Percentiles rank a stretch among this genome's conserved stretches.
Evolutionary conservation across 2,888 invertebrate genomes (phyloP).

Genomic region (Eilema sororculum): DNA sequence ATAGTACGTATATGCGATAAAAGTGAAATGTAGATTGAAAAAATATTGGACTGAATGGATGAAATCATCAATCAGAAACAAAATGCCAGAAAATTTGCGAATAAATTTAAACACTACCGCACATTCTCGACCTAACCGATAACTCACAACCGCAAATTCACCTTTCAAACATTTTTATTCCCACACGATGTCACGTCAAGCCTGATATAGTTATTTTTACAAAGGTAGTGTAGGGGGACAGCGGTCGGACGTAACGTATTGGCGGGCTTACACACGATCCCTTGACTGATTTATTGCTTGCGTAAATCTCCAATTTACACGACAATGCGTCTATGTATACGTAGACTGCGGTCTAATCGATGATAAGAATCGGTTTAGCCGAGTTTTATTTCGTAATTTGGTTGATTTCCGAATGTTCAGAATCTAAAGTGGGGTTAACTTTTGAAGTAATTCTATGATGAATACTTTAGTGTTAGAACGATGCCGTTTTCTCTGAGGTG

Average conservation of each 20-base stretch:
- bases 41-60: not conserved
- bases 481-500: not conserved
- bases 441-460: conserved; percentile 3
- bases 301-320: conserved; percentile 85
- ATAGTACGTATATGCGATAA: too few relatives aligned
- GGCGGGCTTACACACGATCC: conserved; percentile 78
- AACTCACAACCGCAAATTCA: conserved; percentile 52
- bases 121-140: conserved; percentile 24
- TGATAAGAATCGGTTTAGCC: conserved; percentile 63
- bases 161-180: conserved; percentile 56
- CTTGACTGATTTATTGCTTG: conserved; percentile 83
- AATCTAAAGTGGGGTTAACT: conserved; percentile 16
- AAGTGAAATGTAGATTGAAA: not conserved
- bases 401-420: conserved; percentile 30
- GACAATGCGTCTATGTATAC: conserved; percentile 65
- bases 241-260: conserved; percentile 78
- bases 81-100: conserved; percentile 8
- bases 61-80: conserved; percentile 1
- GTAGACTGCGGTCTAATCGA: conserved; percentile 64
- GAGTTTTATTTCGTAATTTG: conserved; percentile 44
- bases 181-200: conserved; percentile 50
- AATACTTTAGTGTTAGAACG: not conserved
- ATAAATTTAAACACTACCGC: conserved; percentile 25
- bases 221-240: conserved; percentile 66
- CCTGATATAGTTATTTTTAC: conserved; percentile 59